Conservation (phyloP, 2,888 invertebrate species). For the Cantharis lateralis region DNA sequence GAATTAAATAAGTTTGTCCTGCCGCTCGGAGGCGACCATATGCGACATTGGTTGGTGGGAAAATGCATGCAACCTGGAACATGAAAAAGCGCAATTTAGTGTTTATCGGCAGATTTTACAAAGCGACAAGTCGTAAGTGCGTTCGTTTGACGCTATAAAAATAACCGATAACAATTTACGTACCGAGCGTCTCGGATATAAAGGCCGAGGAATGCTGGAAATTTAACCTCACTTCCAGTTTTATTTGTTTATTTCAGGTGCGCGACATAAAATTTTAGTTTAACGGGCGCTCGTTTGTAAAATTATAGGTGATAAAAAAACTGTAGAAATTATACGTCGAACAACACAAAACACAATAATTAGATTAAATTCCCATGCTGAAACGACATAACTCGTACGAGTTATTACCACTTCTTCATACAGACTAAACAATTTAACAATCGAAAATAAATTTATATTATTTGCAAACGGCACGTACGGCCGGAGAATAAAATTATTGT, state of each 20-base stretch:
- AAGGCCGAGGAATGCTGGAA: neutral
- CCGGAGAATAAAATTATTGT: neutral
- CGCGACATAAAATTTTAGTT: neutral
- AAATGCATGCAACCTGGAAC: neutral
- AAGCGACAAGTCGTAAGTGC: neutral
- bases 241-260: neutral
- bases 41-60: neutral
- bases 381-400: neutral
- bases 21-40: no score
- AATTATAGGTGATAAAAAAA: neutral
- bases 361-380: neutral
- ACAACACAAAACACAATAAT: neutral
- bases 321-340: neutral
- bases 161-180: neutral
- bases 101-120: neutral
- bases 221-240: neutral
- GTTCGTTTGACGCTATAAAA: neutral
- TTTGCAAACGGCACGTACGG: neutral
- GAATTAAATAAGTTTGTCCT: no score
- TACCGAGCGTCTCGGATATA: neutral
- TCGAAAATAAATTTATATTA: neutral
- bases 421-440: neutral
- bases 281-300: neutral
- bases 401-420: neutral
- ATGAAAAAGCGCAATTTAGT: neutral